Evolutionary conservation across 2,113 vertebrate species (phyloP).

Genomic region (Alces alces): DNA sequence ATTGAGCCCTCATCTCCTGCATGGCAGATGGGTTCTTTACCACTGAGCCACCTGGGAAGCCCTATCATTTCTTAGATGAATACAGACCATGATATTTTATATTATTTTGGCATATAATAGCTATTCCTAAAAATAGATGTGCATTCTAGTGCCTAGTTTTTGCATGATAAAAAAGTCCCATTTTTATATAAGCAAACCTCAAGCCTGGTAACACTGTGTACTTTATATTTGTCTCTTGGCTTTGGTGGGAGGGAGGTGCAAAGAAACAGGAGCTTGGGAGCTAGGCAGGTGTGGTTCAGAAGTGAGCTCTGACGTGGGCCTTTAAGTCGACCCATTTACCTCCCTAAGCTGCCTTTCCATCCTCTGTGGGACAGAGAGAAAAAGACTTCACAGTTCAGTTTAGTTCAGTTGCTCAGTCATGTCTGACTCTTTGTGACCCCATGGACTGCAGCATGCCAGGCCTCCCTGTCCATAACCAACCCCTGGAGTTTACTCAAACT

Average conservation of each 20-base stretch:
- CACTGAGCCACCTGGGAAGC: background rate
- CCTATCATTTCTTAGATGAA: background rate
- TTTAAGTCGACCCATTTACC: background rate
- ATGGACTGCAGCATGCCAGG: accelerated
- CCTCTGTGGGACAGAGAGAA: background rate
- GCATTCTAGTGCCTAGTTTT: background rate
- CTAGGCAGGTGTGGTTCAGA: too few species aligned
- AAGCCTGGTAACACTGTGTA: accelerated
- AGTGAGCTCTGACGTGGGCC: background rate
- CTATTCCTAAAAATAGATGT: background rate
- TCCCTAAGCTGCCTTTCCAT: too few species aligned
- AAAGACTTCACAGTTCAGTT: background rate
- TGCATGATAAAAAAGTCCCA: background rate
- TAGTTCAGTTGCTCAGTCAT: accelerated
- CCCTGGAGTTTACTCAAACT: background rate
- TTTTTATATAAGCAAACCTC: background rate
- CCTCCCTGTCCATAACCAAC: background rate
- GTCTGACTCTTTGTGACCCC: background rate
- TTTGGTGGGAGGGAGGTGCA: background rate
- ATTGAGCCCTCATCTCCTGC: background rate
- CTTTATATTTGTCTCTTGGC: background rate
- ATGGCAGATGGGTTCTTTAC: background rate
- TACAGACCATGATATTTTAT: background rate
- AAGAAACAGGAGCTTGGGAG: background rate
- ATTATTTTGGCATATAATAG: background rate